Base-by-base conservation (phyloP, 1,140 invertebrate species). In the Mizuhopecten yessoensis region DNA sequence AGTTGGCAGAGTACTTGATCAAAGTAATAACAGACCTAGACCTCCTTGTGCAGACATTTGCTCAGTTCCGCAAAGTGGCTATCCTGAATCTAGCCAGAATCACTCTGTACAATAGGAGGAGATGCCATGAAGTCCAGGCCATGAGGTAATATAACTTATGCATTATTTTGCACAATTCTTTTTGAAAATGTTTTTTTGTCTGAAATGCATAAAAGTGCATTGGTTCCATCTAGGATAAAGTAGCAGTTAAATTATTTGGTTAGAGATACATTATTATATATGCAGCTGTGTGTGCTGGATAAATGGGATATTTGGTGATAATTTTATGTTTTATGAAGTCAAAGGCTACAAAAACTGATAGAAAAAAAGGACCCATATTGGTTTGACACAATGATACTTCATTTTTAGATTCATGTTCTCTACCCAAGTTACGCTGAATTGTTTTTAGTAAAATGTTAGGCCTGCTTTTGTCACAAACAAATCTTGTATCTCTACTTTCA, bases 91-190 rank as follows among this genome's bases (percentile, higher is more conserved):
- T 91, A n/a, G 87, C 87, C 9, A 91, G 90, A 33, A 86, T 91
- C 2, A 91, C 90, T 34, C 34, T 91, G 11, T 91, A 86, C 45
- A 91, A 91, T n/a, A 88, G 87, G 34, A 88, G 90, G 36, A 75
- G 90, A 13, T 91, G 90, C 29, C 87, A 91, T 88, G 90, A 91
- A 45, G 87, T 91, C 11, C 90, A 91, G 75, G 90, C 90, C 29
- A 75, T 91, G 33, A 91, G 45, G 90, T 91, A 75, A 88, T 33
- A 17, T 34, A 3, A 33, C 33, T 33, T 34, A 15, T 13, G 9
- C 23, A 11, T 17, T 0, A 49, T 33, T n/a, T 34, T 29, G 33
- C 7, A 7, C 13, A 29, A 23, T n/a, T 29, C 17, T 33, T 5
- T 42, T 45, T 33, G 33, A 9, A 87, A 23, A 87, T 87, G 11